A percentile compares a stretch with the other conserved stretches of the same genome.
Conservation (phyloP, 23 tunicate genomes). For the Trididemnum nubilum region DNA sequence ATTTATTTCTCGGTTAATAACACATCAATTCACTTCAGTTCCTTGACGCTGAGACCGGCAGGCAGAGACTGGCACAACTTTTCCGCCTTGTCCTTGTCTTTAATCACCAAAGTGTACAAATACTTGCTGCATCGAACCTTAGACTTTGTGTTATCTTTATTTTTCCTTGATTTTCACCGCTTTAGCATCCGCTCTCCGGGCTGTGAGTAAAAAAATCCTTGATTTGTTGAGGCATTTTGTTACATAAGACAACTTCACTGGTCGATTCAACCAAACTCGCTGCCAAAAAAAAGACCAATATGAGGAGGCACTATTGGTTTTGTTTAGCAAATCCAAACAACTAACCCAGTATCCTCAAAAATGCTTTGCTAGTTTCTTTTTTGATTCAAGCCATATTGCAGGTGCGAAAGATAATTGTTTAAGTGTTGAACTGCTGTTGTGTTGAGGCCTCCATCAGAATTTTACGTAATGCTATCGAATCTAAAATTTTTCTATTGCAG, state of each 20-base stretch:
- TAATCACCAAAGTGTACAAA: constrained; percentile 90
- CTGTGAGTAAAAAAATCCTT: not conserved
- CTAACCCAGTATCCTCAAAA: too few relatives aligned
- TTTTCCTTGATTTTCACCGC: not conserved
- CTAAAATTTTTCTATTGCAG: too few relatives aligned
- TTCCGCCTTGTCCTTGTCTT: constrained; percentile 98
- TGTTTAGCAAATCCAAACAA: too few relatives aligned
- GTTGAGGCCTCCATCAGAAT: too few relatives aligned
- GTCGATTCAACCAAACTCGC: not conserved
- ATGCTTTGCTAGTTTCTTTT: too few relatives aligned
- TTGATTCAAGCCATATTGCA: too few relatives aligned
- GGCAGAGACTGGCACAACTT: constrained; percentile 95
- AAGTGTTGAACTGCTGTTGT: too few relatives aligned
- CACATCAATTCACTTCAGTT: constrained; percentile 43
- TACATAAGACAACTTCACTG: not conserved
- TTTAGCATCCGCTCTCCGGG: too few relatives aligned
- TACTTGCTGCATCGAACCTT: constrained; percentile 94
- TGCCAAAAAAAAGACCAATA: not conserved
- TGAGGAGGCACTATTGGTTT: too few relatives aligned
- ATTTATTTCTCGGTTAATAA: too few relatives aligned
- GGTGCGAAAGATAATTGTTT: too few relatives aligned
- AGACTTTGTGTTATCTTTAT: constrained; percentile 1
- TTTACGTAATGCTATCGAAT: too few relatives aligned
- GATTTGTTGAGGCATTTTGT: not conserved
- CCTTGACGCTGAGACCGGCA: constrained; percentile 92